Evolutionary conservation across 2,888 invertebrate genomes (phyloP).

Genomic region (Leucozona laternaria): DNA sequence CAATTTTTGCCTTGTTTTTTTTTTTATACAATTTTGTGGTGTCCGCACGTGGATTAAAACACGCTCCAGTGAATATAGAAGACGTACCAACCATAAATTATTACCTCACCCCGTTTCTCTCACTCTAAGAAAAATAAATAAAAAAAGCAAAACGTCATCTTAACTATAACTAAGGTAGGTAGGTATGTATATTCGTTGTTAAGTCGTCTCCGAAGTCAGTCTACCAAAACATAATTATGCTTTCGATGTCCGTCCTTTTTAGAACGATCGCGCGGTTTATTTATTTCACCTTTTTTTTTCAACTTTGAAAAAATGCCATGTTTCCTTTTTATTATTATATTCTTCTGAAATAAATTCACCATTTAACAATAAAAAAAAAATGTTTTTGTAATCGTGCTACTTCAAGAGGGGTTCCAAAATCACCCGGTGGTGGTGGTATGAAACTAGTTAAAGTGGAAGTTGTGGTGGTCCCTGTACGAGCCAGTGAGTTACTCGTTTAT

Average conservation of each 20-base stretch:
- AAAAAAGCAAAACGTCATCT: slow-evolving; percentile 50
- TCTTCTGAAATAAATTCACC: slow-evolving; percentile 41
- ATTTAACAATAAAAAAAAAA: slow-evolving; percentile 32
- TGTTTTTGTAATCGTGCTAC: slow-evolving; percentile 56
- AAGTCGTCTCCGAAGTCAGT: slow-evolving; percentile 51
- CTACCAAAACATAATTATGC: slow-evolving; percentile 72
- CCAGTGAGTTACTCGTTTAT: slow-evolving; percentile 63
- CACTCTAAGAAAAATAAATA: background rate
- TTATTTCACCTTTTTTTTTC: slow-evolving; percentile 68
- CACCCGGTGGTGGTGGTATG: slow-evolving; percentile 55
- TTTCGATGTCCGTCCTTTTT: slow-evolving; percentile 60
- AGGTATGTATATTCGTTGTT: background rate
- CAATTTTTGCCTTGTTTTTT: slow-evolving; percentile 24
- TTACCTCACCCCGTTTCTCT: slow-evolving; percentile 63
- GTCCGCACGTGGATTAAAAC: slow-evolving; percentile 72
- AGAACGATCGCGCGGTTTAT: slow-evolving; percentile 72
- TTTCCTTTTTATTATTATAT: slow-evolving; percentile 36
- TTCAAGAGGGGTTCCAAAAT: slow-evolving; percentile 43
- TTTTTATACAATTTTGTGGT: slow-evolving; percentile 3
- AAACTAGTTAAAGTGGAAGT: slow-evolving; percentile 48
- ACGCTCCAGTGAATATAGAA: slow-evolving; percentile 69
- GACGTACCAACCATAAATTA: slow-evolving; percentile 58
- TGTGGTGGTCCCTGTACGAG: slow-evolving; percentile 53
- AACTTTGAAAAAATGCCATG: slow-evolving; percentile 50
- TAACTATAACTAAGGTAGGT: too few species aligned